These are phyloP conservation scores for Oncorhynchus mykiss DNA, from an alignment of 2,113 vertebrate genomes.

Conservation along the genomic window DNA sequence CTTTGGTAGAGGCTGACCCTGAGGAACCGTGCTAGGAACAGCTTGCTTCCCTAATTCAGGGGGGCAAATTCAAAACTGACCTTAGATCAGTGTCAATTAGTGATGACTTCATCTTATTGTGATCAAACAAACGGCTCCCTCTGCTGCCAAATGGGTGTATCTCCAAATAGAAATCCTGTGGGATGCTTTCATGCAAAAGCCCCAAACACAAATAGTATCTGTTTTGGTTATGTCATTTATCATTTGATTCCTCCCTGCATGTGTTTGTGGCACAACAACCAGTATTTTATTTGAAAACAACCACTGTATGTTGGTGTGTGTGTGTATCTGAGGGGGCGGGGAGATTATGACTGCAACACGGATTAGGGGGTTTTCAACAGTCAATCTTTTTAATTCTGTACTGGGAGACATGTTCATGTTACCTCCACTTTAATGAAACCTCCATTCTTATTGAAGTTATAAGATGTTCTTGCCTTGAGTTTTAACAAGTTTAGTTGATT, in stretches of 20 bases:
- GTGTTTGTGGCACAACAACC: background rate
- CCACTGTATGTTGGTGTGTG: background rate
- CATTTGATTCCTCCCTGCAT: background rate
- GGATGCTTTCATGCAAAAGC: background rate
- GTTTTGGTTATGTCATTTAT: background rate
- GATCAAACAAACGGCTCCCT: background rate
- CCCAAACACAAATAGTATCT: background rate
- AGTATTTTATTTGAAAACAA: background rate
- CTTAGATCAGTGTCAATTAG: background rate
- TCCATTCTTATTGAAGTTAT: too few relatives aligned
- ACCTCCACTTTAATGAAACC: background rate
- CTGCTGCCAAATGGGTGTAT: background rate
- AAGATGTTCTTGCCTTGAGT: too few relatives aligned
- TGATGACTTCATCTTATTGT: background rate
- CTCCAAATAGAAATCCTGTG: background rate
- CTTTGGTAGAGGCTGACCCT: too few relatives aligned
- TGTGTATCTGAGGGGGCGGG: constrained; percentile 2
- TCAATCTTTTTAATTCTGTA: constrained; percentile 38
- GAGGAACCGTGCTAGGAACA: too few relatives aligned
- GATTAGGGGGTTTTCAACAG: constrained; percentile 51
- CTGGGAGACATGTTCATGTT: constrained; percentile 34
- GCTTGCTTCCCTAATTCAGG: too few relatives aligned
- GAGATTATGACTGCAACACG: constrained; percentile 46
- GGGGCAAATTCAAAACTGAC: background rate
- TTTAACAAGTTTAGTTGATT: too few relatives aligned